Evolutionary conservation across 2,888 invertebrate genomes (phyloP), one percentile per base, ranked within the genome.

Genomic region (Paralinhomoeus sp.): DNA sequence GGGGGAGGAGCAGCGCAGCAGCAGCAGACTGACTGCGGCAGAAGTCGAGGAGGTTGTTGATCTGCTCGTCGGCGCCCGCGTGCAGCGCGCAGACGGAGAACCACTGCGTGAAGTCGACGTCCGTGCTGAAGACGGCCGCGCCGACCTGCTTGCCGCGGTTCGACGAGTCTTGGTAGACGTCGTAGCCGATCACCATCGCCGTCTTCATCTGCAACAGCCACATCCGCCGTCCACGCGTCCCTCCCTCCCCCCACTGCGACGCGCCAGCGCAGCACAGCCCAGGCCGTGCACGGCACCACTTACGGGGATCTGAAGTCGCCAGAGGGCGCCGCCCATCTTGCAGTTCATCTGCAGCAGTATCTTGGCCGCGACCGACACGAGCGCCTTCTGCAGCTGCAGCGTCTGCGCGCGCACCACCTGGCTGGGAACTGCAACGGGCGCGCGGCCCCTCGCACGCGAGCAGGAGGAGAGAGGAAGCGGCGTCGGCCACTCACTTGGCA

Each of bases 261-360:
- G n/a, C n/a, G n/a, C n/a, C n/a, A n/a, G n/a, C n/a, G n/a, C n/a
- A n/a, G n/a, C n/a, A n/a, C n/a, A n/a, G n/a, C n/a, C n/a, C n/a
- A n/a, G n/a, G n/a, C n/a, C n/a, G n/a, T n/a, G n/a, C n/a, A n/a
- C n/a, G n/a, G 22, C 17, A 12, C 15, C 31, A 22, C 41, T 34
- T 41, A 75, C 47, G 0, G 81, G 80, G 31, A 80, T 68, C 0
- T 72, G 69, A 0, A 83, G 71, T 1, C 72, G 67, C 87, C 87
- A 89, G 0, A 85, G 80, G 0, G 79, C 76, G 0, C 87, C 89
- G 20, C 87, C 85, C 31, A 89, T 63, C 67, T 91, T 93, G 55
- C 83, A 82, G 61, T 81, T 82, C 52, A 93, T 73, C 60, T 93
- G 91, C 18, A 91, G 79, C 0, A 79, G 80, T 0, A 91, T 75